phyloP scores from a whole-genome alignment of 2,113 vertebrate genomes.

The Daphoenositta chrysoptera region DNA sequence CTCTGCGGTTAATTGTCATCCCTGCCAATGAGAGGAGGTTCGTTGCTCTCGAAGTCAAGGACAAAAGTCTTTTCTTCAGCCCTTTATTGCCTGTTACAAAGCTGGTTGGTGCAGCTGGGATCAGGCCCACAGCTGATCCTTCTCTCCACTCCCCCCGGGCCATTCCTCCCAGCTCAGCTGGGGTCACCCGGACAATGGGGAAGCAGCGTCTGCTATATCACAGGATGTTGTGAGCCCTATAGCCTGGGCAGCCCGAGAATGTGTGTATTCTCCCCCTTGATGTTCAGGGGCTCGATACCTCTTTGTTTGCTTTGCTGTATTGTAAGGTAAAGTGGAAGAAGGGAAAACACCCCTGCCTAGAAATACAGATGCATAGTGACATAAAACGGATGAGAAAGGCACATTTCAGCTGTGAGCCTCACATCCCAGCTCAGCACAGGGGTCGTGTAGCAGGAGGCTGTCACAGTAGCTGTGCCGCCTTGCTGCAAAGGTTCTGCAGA shows the following conservation, averaged over 20 bases:
- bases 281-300: background rate
- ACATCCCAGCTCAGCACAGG: background rate
- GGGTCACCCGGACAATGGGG: conserved; percentile 14
- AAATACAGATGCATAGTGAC: background rate
- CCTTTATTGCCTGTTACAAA: conserved; percentile 61
- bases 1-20: conserved; percentile 45
- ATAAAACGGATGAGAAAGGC: background rate
- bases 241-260: background rate
- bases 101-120: conserved; percentile 66
- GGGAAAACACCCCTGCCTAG: background rate
- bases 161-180: conserved; percentile 56
- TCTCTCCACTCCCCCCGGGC: background rate
- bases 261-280: background rate
- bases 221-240: background rate
- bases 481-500: background rate
- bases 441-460: background rate
- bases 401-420: background rate
- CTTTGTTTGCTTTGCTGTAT: conserved; percentile 18
- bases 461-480: background rate
- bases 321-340: background rate
- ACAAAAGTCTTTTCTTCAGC: conserved; percentile 64
- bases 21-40: conserved; percentile 35
- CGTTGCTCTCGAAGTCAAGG: background rate
- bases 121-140: conserved; percentile 65
- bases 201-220: background rate